phyloP scores from a whole-genome alignment of 2,113 vertebrate genomes.

The Hippocampus comes region DNA sequence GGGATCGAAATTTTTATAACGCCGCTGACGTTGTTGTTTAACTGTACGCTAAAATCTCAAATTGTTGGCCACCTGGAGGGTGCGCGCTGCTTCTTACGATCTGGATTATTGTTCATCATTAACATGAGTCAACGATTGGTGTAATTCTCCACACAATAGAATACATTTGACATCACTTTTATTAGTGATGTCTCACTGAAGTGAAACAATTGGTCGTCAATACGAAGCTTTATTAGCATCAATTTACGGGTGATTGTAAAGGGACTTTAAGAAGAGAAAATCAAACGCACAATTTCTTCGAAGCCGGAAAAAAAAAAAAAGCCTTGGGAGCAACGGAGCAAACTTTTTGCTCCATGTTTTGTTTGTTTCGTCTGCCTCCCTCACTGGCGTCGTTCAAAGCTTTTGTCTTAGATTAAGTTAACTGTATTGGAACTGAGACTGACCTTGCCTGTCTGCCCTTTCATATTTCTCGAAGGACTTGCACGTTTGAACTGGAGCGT shows the following conservation, averaged over 20 bases:
- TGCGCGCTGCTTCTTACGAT: background rate
- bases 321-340: constrained; percentile 12
- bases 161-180: no score
- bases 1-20: no score
- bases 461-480: background rate
- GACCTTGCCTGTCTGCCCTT: constrained; percentile 8
- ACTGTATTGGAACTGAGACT: background rate
- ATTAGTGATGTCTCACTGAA: background rate
- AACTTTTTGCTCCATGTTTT: constrained; percentile 8
- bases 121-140: background rate
- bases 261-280: background rate
- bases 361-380: constrained; percentile 33
- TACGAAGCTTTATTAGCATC: background rate
- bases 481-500: background rate
- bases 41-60: background rate
- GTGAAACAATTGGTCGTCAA: background rate
- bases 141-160: background rate
- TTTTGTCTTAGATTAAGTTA: constrained; percentile 15
- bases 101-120: background rate
- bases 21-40: no score
- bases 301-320: constrained; percentile 7
- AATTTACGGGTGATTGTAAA: background rate
- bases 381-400: constrained; percentile 6
- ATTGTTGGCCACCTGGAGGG: background rate
- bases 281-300: background rate